Evolutionary conservation across 2,113 vertebrate genomes (phyloP), one percentile per base, ranked within the genome.

Genomic region (Pelmatolapia mariae): DNA sequence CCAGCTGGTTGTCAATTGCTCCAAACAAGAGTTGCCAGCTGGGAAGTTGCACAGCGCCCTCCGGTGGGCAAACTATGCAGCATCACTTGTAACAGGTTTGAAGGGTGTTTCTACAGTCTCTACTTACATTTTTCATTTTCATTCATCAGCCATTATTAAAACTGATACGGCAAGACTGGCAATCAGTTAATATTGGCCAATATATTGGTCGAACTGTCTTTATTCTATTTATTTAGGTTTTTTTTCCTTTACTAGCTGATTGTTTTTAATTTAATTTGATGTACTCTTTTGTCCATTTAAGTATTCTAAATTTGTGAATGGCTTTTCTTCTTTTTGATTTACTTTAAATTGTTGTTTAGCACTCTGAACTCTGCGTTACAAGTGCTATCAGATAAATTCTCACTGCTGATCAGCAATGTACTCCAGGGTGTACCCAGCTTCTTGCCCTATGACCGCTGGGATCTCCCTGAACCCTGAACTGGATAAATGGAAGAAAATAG

Each of bases 151-250:
- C 11, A 66, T 66, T 66, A 66, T 38, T 66, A n/a, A 66, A 66
- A 66, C 61, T 7, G 4, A 66, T 38, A 66, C 4, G 0, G 10
- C 10, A 12, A 40, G 63, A 40, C 11, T 38, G 11, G 10, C 61
- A 68, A 11, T 22, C 33, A 68, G 33, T 22, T 40, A 13, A 40
- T 40, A 68, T 40, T 13, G 63, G 63, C 3, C 1, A 22, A 68
- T 68, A 68, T 68, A 68, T 68, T n/a, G 19, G 31, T 12, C 4
- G 1, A n/a, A n/a, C 61, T 22, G 33, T 13, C 63, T 38, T 68
- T 22, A 38, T 38, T 40, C 36, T 22, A 40, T 38, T 40, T 22
- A 40, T 68, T 22, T 40, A 1, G 63, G 33, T 4, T 0, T 0
- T 5, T 33, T 66, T 66, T 38, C 8, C 19, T n/a, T 68, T 13